Evolutionary conservation across 2,888 invertebrate genomes (phyloP), one percentile per base, ranked within the genome.

Genomic region (Cataglyphis albicans): DNA sequence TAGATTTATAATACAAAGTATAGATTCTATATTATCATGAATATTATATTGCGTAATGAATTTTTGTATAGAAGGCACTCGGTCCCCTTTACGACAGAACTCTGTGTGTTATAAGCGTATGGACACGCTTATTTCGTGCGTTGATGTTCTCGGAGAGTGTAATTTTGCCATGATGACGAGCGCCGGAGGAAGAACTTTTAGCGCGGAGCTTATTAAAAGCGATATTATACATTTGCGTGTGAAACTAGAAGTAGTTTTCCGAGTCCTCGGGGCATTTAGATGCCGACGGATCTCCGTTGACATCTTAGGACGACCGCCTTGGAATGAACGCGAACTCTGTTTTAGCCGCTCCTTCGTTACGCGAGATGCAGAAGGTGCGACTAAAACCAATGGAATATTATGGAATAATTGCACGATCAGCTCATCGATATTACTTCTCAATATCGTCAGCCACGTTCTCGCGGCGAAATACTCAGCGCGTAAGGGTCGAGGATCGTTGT

Each of bases 401-500:
- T 12, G 75, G 12, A 1, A 3, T 21, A 52, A 67, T 10, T 52
- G 41, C 72, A 41, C 72, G 57, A 78, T 70, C 59, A 59, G 59
- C 59, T 78, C 18, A 59, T 57, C 73, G 44, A 72, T 78, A 78
- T 70, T 21, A 59, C 44, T 65, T 21, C 35, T 21, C 35, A 44
- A 78, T 38, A 80, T 78, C 72, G 82, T 73, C 72, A 68, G 76
- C 70, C 59, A 85, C 87, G 93, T 94, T 92, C 89, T 94, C 92
- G 91, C 92, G 94, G 94, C 91, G 91, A 94, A 93, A 91, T 90
- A 89, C 92, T 93, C 87, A 88, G 89, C 86, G 87, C 93, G 94
- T 94, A 94, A 94, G 94, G 94, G 94, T 94, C 93, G 94, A 94
- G 94, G 94, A 94, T 91, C 94, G 93, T 90, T 93, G 94, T 94